Base-by-base conservation (phyloP, 2,888 invertebrate species). In the Physocephala rufipes region DNA sequence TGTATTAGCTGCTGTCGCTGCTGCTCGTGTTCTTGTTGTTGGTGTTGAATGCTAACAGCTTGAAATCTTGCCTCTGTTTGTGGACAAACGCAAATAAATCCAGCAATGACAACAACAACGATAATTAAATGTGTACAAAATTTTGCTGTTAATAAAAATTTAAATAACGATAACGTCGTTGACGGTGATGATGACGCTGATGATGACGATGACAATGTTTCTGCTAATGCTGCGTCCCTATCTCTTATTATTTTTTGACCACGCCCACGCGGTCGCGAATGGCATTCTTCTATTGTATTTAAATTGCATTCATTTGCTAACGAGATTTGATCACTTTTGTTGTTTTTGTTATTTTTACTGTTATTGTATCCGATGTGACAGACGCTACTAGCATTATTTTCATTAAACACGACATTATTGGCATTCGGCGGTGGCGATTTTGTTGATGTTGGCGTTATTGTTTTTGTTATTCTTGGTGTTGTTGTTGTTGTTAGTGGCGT, bases 121-220 rank as follows among this genome's bases (percentile, higher is more conserved):
- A 76, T 74, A 76, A 77, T 74, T 71, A 77, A 71, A 78, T 78
- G 78, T 76, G 73, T 78, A 78, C 76, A 79, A 66, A 75, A 67
- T 43, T 64, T 69, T 72, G 74, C 73, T 69, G 73, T 62, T 71
- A 67, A 68, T 73, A 65, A 59, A 64, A 75, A 71, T 70, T 73
- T 70, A 70, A 55, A 59, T 24, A 49, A 45, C 47, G 43, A 28
- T 30, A 45, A 19, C 70, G 24, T 16, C 30, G 59, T 61, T 21
- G 58, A 9, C 26, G 19, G 19, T 65, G 21, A 65, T 66, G 67
- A 67, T 73, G 73, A 65, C 67, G 71, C 73, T 55, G 55, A 73
- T 67, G 72, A 72, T 47, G 59, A 72, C 67, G 58, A 73, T 67
- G 72, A 72, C 30, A 49, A 72, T 64, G 71, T 72, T 12, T 21